Evolutionary conservation across 1,140 invertebrate genomes (phyloP), one percentile per base, ranked within the genome.

Genomic region (Cotesia glomerata): DNA sequence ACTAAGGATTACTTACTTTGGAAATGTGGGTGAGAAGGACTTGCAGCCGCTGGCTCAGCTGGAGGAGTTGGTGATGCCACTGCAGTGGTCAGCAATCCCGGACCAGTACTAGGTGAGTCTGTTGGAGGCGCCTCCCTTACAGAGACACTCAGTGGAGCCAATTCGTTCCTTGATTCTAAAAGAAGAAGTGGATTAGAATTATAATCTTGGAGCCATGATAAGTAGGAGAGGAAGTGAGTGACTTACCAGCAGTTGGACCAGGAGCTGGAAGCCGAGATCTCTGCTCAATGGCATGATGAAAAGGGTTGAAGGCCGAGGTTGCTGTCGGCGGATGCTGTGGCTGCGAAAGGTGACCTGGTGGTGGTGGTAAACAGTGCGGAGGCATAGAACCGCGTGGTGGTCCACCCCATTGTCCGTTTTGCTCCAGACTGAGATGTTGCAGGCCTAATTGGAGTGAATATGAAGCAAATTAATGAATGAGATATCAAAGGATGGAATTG

Each of bases 231-330:
- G 2, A 16, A 13, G 58, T 45, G 11, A 26, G 26, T 76, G 51
- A 26, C 75, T 77, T 79, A 87, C 85, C 85, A 58, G 76, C 75
- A 63, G 79, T 75, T 5, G 83, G n/a, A n/a, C n/a, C n/a, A n/a
- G n/a, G 73, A 52, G 65, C 80, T 54, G 84, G 77, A 32, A 86
- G 51, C 74, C 84, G 85, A 39, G 85, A 86, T 78, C 86, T 82
- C 69, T 86, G 84, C 62, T 86, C 86, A 64, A 86, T 84, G 26
- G 81, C 80, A 32, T 86, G 85, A 71, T 87, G 85, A 75, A 87
- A 87, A 59, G 84, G 85, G 72, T 87, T 87, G 76, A 87, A 87
- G 64, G 86, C 85, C 56, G 86, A 87, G 36, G 82, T 81, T 49
- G 74, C 76, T 79, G 79, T 78, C 51, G 79, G 85, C 68, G 80